phyloP scores from a whole-genome alignment of 2,113 vertebrate species.

The Nannobrachium achirus region DNA sequence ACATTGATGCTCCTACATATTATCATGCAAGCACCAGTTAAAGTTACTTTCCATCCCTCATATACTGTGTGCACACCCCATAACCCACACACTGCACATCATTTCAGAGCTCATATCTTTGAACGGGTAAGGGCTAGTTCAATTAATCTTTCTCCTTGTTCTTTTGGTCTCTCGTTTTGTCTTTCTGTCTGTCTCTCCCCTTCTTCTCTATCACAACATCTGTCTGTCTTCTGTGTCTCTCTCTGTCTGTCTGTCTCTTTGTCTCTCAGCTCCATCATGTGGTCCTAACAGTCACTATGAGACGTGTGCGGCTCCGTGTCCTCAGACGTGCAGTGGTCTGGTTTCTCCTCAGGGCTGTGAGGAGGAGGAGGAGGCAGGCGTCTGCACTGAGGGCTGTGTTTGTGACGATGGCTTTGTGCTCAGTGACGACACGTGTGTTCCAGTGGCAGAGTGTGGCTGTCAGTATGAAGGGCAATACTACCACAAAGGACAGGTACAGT shows the following conservation, averaged over 20 bases:
- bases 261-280: slow-evolving; percentile 7
- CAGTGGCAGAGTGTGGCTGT: slow-evolving; percentile 2
- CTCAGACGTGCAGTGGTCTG: background rate
- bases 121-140: no score
- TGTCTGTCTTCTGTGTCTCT: background rate
- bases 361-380: background rate
- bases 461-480: slow-evolving; percentile 2
- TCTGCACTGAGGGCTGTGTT: background rate
- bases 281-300: slow-evolving; percentile 42
- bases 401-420: slow-evolving; percentile 8
- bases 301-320: background rate
- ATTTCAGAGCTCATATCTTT: background rate
- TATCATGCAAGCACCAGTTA: no score
- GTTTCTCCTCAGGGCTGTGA: background rate
- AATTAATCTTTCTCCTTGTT: background rate
- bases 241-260: background rate
- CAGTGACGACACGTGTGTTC: background rate
- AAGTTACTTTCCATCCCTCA: no score
- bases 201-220: no score
- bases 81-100: no score
- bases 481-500: background rate
- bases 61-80: no score
- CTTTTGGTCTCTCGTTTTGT: no score
- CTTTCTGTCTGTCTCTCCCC: no score
- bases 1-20: no score